Conservation (phyloP, 2,888 invertebrate genomes). For the Sesia bembeciformis region DNA sequence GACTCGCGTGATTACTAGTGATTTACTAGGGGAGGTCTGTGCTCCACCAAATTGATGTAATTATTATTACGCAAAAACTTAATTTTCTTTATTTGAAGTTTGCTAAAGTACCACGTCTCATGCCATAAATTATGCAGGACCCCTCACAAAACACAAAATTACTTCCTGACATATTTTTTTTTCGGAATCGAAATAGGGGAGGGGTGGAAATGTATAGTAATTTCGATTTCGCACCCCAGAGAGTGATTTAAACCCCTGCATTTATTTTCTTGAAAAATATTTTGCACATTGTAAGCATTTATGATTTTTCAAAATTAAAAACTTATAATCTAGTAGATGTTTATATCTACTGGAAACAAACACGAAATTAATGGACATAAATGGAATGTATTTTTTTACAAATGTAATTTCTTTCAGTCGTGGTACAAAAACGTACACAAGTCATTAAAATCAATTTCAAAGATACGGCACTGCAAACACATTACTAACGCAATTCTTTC, state of each 20-base stretch:
- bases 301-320: not conserved
- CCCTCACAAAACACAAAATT: not conserved
- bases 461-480: no score
- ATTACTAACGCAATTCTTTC: no score
- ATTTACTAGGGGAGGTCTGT: not conserved
- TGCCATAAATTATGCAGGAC: not conserved
- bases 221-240: not conserved
- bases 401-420: no score
- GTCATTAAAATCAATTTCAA: no score
- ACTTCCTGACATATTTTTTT: not conserved
- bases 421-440: no score
- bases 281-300: not conserved
- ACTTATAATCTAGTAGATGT: not conserved
- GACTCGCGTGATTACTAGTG: not conserved
- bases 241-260: not conserved
- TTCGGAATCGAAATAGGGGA: not conserved
- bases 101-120: not conserved
- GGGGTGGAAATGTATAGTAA: not conserved
- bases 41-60: not conserved
- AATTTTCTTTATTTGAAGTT: not conserved
- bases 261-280: not conserved
- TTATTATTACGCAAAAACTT: not conserved
- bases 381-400: no score
- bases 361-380: no score
- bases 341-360: no score